Percentiles rank a stretch among this genome's conserved stretches.
Conservation (phyloP, 2,888 invertebrate genomes). For the Andrena minutula region DNA sequence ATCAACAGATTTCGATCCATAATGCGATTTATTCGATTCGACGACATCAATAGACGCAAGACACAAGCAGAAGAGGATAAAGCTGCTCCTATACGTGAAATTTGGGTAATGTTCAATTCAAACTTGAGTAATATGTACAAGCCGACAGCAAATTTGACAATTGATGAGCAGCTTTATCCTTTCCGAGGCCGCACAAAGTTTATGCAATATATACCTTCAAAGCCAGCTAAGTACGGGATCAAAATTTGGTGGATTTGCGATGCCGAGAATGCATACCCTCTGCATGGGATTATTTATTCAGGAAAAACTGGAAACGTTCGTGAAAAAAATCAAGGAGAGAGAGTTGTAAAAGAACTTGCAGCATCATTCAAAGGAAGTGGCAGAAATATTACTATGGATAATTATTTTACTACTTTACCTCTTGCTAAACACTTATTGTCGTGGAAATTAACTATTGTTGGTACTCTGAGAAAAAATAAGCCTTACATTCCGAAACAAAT, state of each 20-base stretch:
- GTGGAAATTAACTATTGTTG: conserved; percentile 66
- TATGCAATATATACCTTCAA: conserved; percentile 72
- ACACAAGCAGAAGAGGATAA: conserved; percentile 51
- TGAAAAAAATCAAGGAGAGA: conserved; percentile 70
- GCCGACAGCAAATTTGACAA: conserved; percentile 72
- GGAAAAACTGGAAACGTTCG: conserved; percentile 62
- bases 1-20: conserved; percentile 8
- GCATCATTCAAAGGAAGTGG: conserved; percentile 61
- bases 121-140: conserved; percentile 73
- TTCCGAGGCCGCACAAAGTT: conserved; percentile 72
- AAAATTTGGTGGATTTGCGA: conserved; percentile 77
- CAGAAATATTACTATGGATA: conserved; percentile 72
- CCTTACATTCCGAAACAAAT: conserved; percentile 53
- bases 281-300: conserved; percentile 68
- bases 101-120: conserved; percentile 75
- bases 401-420: conserved; percentile 68
- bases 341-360: conserved; percentile 74
- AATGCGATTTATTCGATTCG: conserved; percentile 26
- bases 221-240: conserved; percentile 74
- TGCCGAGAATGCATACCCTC: conserved; percentile 70
- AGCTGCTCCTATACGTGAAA: conserved; percentile 67
- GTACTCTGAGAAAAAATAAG: conserved; percentile 66
- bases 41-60: conserved; percentile 8
- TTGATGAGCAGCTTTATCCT: conserved; percentile 75
- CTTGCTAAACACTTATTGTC: conserved; percentile 64